Evolutionary conservation across 2,888 invertebrate species (phyloP), one percentile per base, ranked within the genome.

Genomic region (Epinotia demarniana): DNA sequence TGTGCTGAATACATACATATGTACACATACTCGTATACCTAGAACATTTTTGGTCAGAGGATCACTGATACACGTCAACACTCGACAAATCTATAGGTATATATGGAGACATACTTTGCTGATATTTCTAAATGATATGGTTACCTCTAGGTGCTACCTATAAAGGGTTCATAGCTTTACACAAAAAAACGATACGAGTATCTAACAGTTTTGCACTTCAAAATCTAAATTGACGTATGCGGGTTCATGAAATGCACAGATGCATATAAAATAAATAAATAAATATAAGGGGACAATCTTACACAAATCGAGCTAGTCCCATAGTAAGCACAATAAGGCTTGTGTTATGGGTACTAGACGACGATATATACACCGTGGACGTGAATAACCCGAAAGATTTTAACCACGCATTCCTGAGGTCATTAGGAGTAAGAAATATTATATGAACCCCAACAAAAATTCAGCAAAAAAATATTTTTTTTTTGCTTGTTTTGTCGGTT

Each of bases 1-100:
- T 49, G 74, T 70, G 74, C 74, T 57, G 55, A 27, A 60, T 64
- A 39, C 13, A 60, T 18, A 46, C 4, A n/a, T 33, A 49, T 12
- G 16, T 67, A 39, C 12, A 73, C 46, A 33, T 33, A 39, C 39
- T 9, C 39, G 39, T 39, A 39, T 39, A 39, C 39, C 39, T 9
- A 66, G 49, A 16, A 66, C 57, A 58, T 71, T 23, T 71, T 55
- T 49, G 27, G 49, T 19, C 13, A 49, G 39, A 46, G 33, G 61
- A 16, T 13, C 67, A 68, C 43, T 68, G 58, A 9, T 5, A 66
- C 66, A 53, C 49, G 18, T 66, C 13, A 55, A 57, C 57, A 18
- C 43, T 73, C 27, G 43, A 58, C 46, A 49, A 39, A 57, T 62
- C 57, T 74, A 69, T 19, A 12, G 66, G 55, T 43, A 39, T 19